Evolutionary conservation across 2,113 vertebrate genomes (phyloP).

Genomic region (Grantiella picta): DNA sequence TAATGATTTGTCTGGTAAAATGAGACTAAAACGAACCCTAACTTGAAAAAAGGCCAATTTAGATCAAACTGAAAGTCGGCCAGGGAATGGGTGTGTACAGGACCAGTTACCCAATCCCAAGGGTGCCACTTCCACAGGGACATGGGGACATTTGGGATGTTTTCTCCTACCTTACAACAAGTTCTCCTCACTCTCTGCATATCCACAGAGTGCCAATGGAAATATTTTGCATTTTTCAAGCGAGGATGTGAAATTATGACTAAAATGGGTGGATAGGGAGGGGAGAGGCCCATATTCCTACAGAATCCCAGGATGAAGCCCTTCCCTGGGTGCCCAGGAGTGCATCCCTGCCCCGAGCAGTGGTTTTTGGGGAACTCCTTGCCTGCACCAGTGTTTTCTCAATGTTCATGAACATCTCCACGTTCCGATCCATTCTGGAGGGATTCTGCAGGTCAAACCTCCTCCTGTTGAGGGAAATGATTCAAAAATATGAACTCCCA

Average conservation of each 20-base stretch:
- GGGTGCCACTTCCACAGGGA: not conserved
- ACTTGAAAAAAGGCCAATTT: not conserved
- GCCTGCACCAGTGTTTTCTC: slow-evolving; percentile 97
- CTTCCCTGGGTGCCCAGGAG: not conserved
- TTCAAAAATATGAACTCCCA: not conserved
- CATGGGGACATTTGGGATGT: not conserved
- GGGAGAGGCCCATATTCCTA: accelerated
- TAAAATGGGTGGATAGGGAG: not conserved
- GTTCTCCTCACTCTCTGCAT: not conserved
- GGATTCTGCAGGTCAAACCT: slow-evolving; percentile 97
- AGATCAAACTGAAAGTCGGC: not conserved
- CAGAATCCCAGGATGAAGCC: not conserved
- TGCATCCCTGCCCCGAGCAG: accelerated
- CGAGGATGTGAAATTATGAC: accelerated
- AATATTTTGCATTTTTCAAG: accelerated
- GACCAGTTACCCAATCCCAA: accelerated
- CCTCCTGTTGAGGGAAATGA: slow-evolving; percentile 72
- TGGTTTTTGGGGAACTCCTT: not conserved
- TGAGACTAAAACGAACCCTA: not conserved
- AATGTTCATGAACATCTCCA: slow-evolving; percentile 98
- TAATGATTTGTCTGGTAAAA: not conserved
- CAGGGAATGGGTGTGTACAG: not conserved
- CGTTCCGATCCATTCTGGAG: slow-evolving; percentile 96
- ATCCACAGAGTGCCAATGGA: accelerated
- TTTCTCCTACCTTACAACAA: not conserved